phyloP scores from a whole-genome alignment of 1,140 invertebrate species.

The Drosophila simulans region DNA sequence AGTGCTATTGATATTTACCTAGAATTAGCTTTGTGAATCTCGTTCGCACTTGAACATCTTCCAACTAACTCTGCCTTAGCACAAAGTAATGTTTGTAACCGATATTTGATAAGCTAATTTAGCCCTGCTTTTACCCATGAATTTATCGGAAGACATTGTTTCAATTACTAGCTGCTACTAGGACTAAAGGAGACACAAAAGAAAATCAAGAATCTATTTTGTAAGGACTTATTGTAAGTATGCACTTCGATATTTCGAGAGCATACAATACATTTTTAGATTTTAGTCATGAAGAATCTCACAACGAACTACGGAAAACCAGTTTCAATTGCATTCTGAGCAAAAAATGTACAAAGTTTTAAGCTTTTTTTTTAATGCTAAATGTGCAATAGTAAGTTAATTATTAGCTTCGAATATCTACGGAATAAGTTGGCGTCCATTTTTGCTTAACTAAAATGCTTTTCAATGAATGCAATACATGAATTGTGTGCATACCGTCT shows the following conservation, averaged over 20 bases:
- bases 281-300: constrained; percentile 27
- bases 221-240: constrained; percentile 57
- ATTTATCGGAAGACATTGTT: constrained; percentile 39
- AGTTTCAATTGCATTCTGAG: constrained; percentile 47
- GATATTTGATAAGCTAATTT: constrained; percentile 52
- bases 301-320: constrained; percentile 52
- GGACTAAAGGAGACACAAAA: constrained; percentile 10
- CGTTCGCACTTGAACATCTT: constrained; percentile 64
- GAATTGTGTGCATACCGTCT: constrained; percentile 34
- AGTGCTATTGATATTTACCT: constrained; percentile 59
- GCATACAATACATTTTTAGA: constrained; percentile 50
- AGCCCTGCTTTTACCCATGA: constrained; percentile 41
- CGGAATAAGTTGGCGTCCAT: constrained; percentile 56
- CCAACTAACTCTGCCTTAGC: constrained; percentile 80
- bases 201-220: constrained; percentile 61
- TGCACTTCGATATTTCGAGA: constrained; percentile 52
- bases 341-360: constrained; percentile 66
- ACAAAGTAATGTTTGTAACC: constrained; percentile 63
- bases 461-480: constrained; percentile 40
- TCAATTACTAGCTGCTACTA: constrained; percentile 43
- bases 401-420: constrained; percentile 54
- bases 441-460: constrained; percentile 56
- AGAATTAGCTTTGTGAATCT: constrained; percentile 53
- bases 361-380: constrained; percentile 21
- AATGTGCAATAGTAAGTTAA: constrained; percentile 62